A percentile compares a stretch with the other conserved stretches of the same genome.
These are phyloP conservation scores for Rhamnusium bicolor DNA, from an alignment of 2,888 invertebrate species.

Conservation along the genomic window DNA sequence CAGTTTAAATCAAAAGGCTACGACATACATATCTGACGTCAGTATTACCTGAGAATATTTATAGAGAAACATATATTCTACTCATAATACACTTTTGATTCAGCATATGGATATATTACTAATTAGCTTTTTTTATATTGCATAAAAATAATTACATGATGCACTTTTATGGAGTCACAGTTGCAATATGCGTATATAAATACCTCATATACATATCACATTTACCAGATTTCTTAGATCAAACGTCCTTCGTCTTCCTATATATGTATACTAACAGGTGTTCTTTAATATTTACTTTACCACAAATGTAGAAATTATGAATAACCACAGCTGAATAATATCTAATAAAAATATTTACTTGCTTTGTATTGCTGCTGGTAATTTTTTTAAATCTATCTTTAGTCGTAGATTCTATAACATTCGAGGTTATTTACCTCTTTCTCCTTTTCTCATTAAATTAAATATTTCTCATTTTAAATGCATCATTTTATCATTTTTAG, in stretches of 20 bases:
- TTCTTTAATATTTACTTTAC: conserved; percentile 6
- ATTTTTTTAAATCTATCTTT: background rate
- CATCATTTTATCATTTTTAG: too few species aligned
- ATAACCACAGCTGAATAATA: background rate
- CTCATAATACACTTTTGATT: background rate
- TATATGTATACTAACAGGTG: conserved; percentile 18
- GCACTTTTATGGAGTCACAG: conserved; percentile 20
- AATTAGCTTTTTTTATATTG: conserved; percentile 18
- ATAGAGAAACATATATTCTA: background rate
- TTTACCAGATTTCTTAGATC: conserved; percentile 4
- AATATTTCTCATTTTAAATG: too few species aligned
- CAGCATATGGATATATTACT: conserved; percentile 20
- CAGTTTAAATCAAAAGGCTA: background rate
- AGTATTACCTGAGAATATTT: background rate
- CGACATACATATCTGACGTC: background rate
- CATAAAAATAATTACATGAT: conserved; percentile 21
- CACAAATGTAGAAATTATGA: background rate
- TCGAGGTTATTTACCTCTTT: too few species aligned
- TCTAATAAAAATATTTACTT: background rate
- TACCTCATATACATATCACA: conserved; percentile 27
- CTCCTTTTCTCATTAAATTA: background rate
- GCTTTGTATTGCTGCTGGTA: background rate
- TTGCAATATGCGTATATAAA: conserved; percentile 15
- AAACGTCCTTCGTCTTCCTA: conserved; percentile 16
- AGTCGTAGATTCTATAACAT: background rate